A percentile compares a stretch with the other conserved stretches of the same genome.
These are phyloP conservation scores for Xyrauchen texanus DNA, from an alignment of 2,113 vertebrate genomes.

Conservation along the genomic window DNA sequence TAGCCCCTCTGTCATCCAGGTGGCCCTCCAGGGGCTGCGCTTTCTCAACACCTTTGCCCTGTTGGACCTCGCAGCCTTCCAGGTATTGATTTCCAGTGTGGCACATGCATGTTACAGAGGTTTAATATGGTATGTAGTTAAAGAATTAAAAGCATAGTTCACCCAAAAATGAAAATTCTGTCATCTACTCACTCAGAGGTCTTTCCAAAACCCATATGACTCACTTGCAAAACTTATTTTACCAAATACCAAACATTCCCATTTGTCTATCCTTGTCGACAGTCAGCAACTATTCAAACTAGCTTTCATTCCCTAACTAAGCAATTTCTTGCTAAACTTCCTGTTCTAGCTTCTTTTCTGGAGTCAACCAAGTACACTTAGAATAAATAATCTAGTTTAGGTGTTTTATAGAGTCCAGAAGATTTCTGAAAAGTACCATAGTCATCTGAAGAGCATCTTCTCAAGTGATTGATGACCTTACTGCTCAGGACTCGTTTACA, in stretches of 20 bases:
- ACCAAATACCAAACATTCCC: no score
- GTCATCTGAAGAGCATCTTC: background rate
- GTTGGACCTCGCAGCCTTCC: constrained; percentile 90
- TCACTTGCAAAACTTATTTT: no score
- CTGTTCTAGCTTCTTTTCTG: background rate
- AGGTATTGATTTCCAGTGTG: constrained; percentile 75
- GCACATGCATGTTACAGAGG: background rate
- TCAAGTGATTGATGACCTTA: background rate
- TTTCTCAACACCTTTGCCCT: constrained; percentile 97
- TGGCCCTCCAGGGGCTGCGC: constrained; percentile 88
- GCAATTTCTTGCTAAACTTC: background rate
- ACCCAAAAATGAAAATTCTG: no score
- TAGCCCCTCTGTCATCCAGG: constrained; percentile 83
- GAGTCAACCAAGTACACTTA: background rate
- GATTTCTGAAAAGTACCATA: constrained; percentile 11
- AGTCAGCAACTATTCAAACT: background rate
- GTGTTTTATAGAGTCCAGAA: constrained; percentile 8
- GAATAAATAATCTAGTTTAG: background rate
- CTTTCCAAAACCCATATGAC: no score
- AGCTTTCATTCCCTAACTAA: no score
- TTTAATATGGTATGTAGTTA: background rate
- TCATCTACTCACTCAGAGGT: no score
- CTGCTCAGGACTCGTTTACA: constrained; percentile 21
- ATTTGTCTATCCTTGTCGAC: no score
- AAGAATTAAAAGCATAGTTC: no score